phyloP scores from a whole-genome alignment of 2,113 vertebrate species.

The Pelvicachromis taeniatus region DNA sequence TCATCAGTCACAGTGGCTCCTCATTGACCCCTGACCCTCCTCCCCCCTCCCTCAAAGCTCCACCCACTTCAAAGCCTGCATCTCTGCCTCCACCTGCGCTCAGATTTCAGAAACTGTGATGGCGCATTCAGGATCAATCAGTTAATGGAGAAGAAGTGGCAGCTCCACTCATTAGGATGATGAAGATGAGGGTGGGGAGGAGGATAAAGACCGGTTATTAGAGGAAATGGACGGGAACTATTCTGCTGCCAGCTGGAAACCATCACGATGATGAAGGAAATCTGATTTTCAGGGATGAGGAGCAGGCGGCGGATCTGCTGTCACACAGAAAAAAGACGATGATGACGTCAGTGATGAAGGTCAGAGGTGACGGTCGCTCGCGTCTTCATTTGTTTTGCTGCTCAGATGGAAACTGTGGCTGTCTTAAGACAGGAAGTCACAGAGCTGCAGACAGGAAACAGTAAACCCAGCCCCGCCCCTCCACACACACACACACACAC shows the following conservation, averaged over 20 bases:
- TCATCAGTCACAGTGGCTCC: not conserved
- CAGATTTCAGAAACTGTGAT: not conserved
- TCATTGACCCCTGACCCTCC: not conserved
- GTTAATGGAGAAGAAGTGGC: not conserved
- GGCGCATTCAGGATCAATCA: not conserved
- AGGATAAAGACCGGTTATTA: not conserved
- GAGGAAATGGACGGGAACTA: not conserved
- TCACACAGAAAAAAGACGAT: not conserved
- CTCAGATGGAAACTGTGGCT: constrained; percentile 39
- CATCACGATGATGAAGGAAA: not conserved
- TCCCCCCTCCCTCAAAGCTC: not conserved
- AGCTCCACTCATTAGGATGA: not conserved
- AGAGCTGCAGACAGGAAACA: constrained; percentile 46
- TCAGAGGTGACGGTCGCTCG: not conserved
- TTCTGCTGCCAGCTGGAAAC: not conserved
- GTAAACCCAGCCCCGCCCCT: constrained; percentile 12
- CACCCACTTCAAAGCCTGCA: not conserved
- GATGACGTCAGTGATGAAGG: not conserved
- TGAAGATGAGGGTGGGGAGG: not conserved
- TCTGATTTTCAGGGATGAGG: not conserved
- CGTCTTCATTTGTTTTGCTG: constrained; percentile 14
- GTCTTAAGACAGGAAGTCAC: constrained; percentile 61
- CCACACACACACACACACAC: not conserved
- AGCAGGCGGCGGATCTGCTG: not conserved
- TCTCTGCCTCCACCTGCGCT: not conserved